Conservation (phyloP, 2,888 invertebrate species). For the Dynastes tityus region DNA sequence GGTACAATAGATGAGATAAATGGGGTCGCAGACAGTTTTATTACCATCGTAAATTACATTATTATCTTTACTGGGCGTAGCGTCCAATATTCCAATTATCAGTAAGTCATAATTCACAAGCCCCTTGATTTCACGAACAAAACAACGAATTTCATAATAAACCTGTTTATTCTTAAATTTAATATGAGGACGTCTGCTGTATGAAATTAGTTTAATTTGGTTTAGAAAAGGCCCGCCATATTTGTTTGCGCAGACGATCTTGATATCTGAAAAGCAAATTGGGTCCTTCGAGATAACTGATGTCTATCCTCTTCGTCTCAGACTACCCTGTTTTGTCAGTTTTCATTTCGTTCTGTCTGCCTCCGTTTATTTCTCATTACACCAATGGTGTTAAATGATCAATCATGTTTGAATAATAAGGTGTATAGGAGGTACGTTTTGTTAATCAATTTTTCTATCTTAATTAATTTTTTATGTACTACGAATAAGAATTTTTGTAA, state of each 20-base stretch:
- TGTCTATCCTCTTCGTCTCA: neutral
- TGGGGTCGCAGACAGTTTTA: conserved; percentile 1
- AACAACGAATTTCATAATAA: neutral
- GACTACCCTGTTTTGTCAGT: neutral
- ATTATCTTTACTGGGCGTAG: neutral
- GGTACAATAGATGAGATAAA: neutral
- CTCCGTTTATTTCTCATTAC: neutral
- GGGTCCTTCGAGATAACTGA: conserved; percentile 14
- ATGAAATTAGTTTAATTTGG: conserved; percentile 13
- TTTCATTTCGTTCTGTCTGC: neutral
- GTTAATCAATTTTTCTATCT: too few relatives aligned
- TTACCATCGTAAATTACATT: conserved; percentile 6
- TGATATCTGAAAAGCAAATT: conserved; percentile 20
- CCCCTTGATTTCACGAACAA: conserved; percentile 3
- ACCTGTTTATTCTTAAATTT: conserved; percentile 3
- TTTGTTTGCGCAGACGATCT: neutral
- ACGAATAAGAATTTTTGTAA: too few relatives aligned
- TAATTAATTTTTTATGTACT: too few relatives aligned
- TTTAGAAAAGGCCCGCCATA: neutral
- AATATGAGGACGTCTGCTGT: neutral
- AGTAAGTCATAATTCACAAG: conserved; percentile 9
- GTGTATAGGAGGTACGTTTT: too few relatives aligned
- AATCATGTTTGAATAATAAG: too few relatives aligned
- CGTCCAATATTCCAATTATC: conserved; percentile 30
- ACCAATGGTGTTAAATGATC: too few relatives aligned